A percentile compares a stretch with the other conserved stretches of the same genome.
Conservation (phyloP, 2,113 vertebrate genomes). For the Hiodon alosoides region DNA sequence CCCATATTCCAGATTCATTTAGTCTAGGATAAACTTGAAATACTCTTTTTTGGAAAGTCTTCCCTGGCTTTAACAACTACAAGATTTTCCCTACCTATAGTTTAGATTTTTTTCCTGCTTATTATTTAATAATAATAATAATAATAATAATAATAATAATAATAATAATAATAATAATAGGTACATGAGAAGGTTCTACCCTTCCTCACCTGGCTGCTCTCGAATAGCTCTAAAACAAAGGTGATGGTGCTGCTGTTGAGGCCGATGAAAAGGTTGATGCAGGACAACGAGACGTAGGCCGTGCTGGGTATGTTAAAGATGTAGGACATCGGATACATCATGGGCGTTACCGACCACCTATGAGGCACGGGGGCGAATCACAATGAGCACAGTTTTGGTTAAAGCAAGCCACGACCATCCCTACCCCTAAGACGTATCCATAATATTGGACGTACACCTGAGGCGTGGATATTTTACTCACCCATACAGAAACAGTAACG, state of each 20-base stretch:
- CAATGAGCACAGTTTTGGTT: too few species aligned
- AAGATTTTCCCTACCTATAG: too few species aligned
- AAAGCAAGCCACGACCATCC: too few species aligned
- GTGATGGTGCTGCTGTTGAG: slow-evolving; percentile 92
- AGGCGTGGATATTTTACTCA: slow-evolving; percentile 46
- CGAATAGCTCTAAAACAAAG: slow-evolving; percentile 90
- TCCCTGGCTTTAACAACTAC: too few species aligned
- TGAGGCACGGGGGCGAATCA: neutral
- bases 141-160: too few species aligned
- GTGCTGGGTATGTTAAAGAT: slow-evolving; percentile 88
- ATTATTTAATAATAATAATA: neutral
- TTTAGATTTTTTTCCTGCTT: too few species aligned
- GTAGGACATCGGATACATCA: slow-evolving; percentile 96
- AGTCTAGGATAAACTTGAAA: too few species aligned
- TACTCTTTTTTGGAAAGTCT: too few species aligned
- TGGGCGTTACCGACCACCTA: slow-evolving; percentile 92
- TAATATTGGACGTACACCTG: neutral
- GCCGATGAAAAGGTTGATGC: slow-evolving; percentile 92
- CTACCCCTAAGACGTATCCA: too few species aligned
- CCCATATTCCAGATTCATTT: too few species aligned
- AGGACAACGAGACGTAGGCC: slow-evolving; percentile 89
- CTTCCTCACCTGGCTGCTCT: slow-evolving; percentile 73
- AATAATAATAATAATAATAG: neutral
- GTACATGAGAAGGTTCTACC: neutral
- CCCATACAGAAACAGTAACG: slow-evolving; percentile 87